A percentile compares a stretch with the other conserved stretches of the same genome.
Evolutionary conservation across 2,113 vertebrate species (phyloP).

Genomic region (Hemibagrus wyckioides): DNA sequence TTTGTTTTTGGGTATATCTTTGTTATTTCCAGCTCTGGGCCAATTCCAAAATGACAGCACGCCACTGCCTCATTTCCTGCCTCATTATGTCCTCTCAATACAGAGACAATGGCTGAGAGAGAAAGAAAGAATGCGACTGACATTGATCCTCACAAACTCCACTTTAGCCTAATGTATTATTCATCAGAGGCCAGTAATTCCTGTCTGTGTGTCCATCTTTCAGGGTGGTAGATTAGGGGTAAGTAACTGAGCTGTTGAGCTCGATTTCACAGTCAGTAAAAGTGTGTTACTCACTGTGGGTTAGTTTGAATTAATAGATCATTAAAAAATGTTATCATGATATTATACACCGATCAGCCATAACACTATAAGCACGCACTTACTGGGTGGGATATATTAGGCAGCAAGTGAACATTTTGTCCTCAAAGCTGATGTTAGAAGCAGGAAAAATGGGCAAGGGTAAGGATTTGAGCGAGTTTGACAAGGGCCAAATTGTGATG

Average conservation of each 20-base stretch:
- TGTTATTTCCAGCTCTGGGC: not conserved
- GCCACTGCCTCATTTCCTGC: slow-evolving; percentile 32
- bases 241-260: slow-evolving; percentile 6
- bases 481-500: no score
- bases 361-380: no score
- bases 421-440: no score
- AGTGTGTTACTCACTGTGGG: not conserved
- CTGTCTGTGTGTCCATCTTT: not conserved
- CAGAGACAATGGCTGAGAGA: slow-evolving; percentile 22
- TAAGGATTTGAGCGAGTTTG: no score
- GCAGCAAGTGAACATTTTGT: no score
- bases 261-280: not conserved
- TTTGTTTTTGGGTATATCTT: not conserved
- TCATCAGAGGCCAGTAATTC: slow-evolving; percentile 55
- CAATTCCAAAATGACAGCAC: not conserved
- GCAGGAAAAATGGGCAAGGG: no score
- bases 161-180: slow-evolving; percentile 56
- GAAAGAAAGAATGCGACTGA: not conserved
- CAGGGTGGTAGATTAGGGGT: not conserved
- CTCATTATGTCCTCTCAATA: slow-evolving; percentile 1
- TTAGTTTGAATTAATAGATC: not conserved
- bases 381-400: no score
- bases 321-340: not conserved
- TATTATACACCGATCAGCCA: no score
- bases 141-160: slow-evolving; percentile 19